phyloP scores from a whole-genome alignment of 2,797 vertebrate species.

The Cirrhinus mrigala region DNA sequence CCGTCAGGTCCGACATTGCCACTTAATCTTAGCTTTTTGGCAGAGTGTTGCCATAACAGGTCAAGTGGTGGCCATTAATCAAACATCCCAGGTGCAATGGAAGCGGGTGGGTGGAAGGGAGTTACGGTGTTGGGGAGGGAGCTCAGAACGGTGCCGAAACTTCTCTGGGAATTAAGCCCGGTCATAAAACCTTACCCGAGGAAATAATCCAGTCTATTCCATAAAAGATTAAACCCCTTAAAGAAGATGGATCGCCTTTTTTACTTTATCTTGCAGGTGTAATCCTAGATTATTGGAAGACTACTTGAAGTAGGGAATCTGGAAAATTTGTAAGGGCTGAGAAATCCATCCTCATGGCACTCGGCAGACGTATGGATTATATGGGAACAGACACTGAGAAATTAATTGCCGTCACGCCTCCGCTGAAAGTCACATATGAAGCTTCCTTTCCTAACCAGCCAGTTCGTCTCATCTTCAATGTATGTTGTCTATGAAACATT shows the following conservation, averaged over 20 bases:
- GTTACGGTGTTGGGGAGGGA: neutral
- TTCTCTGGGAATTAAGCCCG: slow-evolving; percentile 74
- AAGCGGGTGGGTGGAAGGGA: slow-evolving; percentile 62
- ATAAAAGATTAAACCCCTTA: slow-evolving; percentile 84
- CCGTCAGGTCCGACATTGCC: slow-evolving; percentile 79
- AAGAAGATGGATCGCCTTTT: slow-evolving; percentile 82
- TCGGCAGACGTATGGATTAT: slow-evolving; percentile 39
- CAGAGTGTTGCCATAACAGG: slow-evolving; percentile 86
- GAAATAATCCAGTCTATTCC: slow-evolving; percentile 85
- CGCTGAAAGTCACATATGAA: neutral
- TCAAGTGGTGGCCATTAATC: slow-evolving; percentile 88
- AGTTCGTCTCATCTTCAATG: neutral
- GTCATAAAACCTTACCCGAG: slow-evolving; percentile 80
- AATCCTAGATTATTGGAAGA: slow-evolving; percentile 81
- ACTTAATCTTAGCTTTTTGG: slow-evolving; percentile 87
- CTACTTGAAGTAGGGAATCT: slow-evolving; percentile 72
- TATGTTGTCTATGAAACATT: neutral
- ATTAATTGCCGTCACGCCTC: neutral
- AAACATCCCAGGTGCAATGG: slow-evolving; percentile 73
- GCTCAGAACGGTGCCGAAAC: slow-evolving; percentile 62
- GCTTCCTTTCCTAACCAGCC: neutral
- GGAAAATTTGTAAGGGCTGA: slow-evolving; percentile 73
- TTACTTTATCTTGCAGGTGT: slow-evolving; percentile 73
- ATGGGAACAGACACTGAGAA: neutral
- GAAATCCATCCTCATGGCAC: slow-evolving; percentile 55